These are phyloP conservation scores for Habroteleia sp. DNA, from an alignment of 2,888 invertebrate species.

Conservation along the genomic window DNA sequence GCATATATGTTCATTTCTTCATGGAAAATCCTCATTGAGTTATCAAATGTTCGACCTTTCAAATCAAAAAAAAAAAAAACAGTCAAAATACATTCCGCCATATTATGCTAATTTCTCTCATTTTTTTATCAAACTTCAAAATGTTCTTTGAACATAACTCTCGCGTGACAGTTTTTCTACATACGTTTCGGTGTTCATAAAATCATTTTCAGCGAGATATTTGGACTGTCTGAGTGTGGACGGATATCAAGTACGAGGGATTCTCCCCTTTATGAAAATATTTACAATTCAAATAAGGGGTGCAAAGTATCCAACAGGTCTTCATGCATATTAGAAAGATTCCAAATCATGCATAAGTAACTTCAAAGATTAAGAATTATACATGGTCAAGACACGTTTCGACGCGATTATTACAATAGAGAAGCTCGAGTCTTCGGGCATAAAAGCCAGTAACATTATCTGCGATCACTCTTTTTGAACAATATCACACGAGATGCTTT, in stretches of 20 bases:
- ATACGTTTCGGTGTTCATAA: not conserved
- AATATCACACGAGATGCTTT: too few species aligned
- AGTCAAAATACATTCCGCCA: too few species aligned
- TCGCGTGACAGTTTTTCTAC: not conserved
- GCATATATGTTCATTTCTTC: not conserved
- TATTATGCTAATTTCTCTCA: too few species aligned
- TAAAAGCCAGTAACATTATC: too few species aligned
- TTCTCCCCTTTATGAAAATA: slow-evolving; percentile 38
- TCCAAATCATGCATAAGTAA: slow-evolving; percentile 29
- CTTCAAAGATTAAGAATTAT: slow-evolving; percentile 18
- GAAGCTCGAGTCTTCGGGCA: too few species aligned
- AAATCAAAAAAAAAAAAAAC: too few species aligned
- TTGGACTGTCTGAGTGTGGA: slow-evolving; percentile 24
- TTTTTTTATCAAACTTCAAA: not conserved
- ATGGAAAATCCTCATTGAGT: too few species aligned
- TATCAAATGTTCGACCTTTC: too few species aligned
- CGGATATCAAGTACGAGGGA: slow-evolving; percentile 21
- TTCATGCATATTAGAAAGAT: slow-evolving; percentile 33
- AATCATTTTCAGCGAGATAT: slow-evolving; percentile 29
- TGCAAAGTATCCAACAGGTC: slow-evolving; percentile 42
- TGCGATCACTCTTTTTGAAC: too few species aligned
- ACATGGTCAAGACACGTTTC: slow-evolving; percentile 10
- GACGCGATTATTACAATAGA: too few species aligned
- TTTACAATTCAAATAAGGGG: slow-evolving; percentile 55
- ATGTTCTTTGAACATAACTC: slow-evolving; percentile 13